A percentile compares a stretch with the other conserved stretches of the same genome.
Conservation (phyloP, 1,140 invertebrate genomes). For the Neodiprion lecontei region DNA sequence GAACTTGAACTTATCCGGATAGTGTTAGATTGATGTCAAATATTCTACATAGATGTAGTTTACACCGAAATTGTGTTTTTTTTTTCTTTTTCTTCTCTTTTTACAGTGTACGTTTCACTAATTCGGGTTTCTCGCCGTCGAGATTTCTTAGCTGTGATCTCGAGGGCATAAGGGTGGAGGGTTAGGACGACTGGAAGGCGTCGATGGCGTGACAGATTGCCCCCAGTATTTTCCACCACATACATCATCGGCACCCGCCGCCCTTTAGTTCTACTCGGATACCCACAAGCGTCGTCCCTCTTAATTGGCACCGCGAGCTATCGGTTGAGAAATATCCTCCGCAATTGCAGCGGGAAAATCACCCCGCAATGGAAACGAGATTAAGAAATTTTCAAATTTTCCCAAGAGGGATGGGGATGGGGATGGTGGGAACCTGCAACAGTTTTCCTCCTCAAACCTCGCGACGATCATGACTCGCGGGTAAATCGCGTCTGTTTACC, state of each 20-base stretch:
- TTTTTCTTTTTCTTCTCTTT: too few relatives aligned
- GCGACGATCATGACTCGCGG: not conserved
- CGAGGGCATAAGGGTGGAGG: too few relatives aligned
- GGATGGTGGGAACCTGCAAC: too few relatives aligned
- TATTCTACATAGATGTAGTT: too few relatives aligned
- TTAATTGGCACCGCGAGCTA: constrained; percentile 51
- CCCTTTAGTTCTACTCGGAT: constrained; percentile 52
- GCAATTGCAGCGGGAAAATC: not conserved
- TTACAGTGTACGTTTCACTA: too few relatives aligned
- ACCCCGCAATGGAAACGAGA: not conserved
- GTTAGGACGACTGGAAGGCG: constrained; percentile 39
- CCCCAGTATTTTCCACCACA: constrained; percentile 60
- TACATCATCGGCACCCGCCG: constrained; percentile 55
- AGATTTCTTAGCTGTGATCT: too few relatives aligned
- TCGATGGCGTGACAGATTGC: constrained; percentile 61
- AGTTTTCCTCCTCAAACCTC: too few relatives aligned
- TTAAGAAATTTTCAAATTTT: not conserved
- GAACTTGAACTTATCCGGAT: too few relatives aligned
- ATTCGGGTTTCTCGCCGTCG: too few relatives aligned
- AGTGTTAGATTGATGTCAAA: too few relatives aligned
- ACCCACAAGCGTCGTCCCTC: constrained; percentile 44
- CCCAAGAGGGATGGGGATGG: too few relatives aligned
- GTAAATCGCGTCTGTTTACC: not conserved
- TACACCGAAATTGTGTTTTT: too few relatives aligned
- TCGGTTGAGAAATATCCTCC: constrained; percentile 24